phyloP scores from a whole-genome alignment of 23 tunicate species.

The Halocynthia aurantium region DNA sequence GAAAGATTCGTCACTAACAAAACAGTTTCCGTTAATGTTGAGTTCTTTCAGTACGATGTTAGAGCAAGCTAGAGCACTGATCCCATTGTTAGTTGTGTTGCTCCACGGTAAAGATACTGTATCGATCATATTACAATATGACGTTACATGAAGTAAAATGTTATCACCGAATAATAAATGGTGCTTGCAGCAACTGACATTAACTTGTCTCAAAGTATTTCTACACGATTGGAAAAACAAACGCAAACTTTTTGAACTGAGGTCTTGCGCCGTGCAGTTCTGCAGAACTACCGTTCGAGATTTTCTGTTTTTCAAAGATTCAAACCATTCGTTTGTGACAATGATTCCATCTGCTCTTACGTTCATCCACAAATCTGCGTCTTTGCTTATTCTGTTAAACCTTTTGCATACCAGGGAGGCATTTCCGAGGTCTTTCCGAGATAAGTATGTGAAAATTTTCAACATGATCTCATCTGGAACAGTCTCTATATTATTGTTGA shows the following conservation, averaged over 20 bases:
- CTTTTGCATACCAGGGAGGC: conserved; percentile 25
- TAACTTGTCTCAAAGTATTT: conserved; percentile 20
- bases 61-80: conserved; percentile 35
- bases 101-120: conserved; percentile 49
- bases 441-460: conserved; percentile 31
- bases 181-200: conserved; percentile 36
- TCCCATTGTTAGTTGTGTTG: conserved; percentile 58
- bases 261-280: conserved; percentile 29
- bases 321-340: conserved; percentile 30
- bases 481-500: no score
- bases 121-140: conserved; percentile 37
- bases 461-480: conserved; percentile 51
- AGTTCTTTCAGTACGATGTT: conserved; percentile 7
- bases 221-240: conserved; percentile 43
- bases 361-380: conserved; percentile 35
- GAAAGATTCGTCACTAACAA: conserved; percentile 60
- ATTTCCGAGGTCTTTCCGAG: conserved; percentile 16
- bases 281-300: conserved; percentile 20
- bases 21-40: conserved; percentile 55
- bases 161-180: conserved; percentile 46
- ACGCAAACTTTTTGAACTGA: conserved; percentile 36
- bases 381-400: conserved; percentile 34
- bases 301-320: conserved; percentile 18
- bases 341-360: conserved; percentile 15
- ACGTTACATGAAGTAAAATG: conserved; percentile 53